phyloP scores from a whole-genome alignment of 2,888 invertebrate genomes.

The Branchellion lobata region DNA sequence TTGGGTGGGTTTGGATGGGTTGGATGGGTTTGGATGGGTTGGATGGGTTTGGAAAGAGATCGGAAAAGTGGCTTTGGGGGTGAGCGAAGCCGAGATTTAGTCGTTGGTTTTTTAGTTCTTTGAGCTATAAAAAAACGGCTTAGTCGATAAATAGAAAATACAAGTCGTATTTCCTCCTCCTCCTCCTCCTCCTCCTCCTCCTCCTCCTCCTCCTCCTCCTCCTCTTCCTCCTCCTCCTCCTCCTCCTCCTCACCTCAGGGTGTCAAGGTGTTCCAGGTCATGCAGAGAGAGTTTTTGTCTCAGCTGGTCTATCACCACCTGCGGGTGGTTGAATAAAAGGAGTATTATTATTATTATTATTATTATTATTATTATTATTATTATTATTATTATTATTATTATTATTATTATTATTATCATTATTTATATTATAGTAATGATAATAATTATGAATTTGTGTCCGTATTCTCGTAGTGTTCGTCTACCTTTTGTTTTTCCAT shows the following conservation, averaged over 20 bases:
- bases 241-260: slow-evolving; percentile 47
- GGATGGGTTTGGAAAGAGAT: too few relatives aligned
- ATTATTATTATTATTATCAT: not conserved
- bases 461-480: not conserved
- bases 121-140: too few relatives aligned
- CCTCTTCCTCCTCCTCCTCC: not conserved
- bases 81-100: too few relatives aligned
- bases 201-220: too few relatives aligned
- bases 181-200: too few relatives aligned
- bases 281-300: slow-evolving; percentile 59
- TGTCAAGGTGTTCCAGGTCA: slow-evolving; percentile 59
- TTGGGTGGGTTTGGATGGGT: too few relatives aligned
- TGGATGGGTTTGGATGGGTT: too few relatives aligned
- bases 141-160: too few relatives aligned
- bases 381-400: not conserved
- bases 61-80: too few relatives aligned
- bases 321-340: too few relatives aligned
- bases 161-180: too few relatives aligned
- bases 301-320: slow-evolving; percentile 70
- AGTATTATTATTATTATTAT: not conserved
- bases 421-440: not conserved
- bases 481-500: slow-evolving; percentile 78
- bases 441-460: not conserved
- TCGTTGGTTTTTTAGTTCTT: too few relatives aligned
- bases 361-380: not conserved